Conservation (phyloP, 1,140 invertebrate species). For the Sarcophaga bullata region DNA sequence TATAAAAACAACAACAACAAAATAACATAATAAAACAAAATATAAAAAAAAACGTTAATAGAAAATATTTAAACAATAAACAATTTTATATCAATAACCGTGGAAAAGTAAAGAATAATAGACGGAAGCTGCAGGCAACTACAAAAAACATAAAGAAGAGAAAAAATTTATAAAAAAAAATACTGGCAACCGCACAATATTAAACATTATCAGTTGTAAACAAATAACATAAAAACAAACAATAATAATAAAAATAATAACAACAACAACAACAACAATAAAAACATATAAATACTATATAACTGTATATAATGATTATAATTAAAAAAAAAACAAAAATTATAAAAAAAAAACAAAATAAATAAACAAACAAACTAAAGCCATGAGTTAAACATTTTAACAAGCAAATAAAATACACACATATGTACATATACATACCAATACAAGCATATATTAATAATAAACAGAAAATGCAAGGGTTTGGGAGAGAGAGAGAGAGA, state of each 20-base stretch:
- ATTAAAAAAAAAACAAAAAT: background rate
- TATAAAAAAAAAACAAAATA: background rate
- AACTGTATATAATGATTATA: background rate
- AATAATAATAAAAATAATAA: background rate
- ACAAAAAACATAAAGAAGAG: background rate
- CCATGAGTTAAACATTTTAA: conserved; percentile 23
- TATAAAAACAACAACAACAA: background rate
- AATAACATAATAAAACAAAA: background rate
- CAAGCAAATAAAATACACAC: background rate
- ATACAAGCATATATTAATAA: background rate
- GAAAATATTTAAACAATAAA: too few relatives aligned
- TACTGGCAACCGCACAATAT: background rate
- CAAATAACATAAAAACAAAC: background rate
- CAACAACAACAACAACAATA: background rate
- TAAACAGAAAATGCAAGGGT: too few relatives aligned
- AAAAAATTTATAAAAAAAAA: background rate
- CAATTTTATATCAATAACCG: too few relatives aligned
- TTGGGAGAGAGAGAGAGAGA: too few relatives aligned
- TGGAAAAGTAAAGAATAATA: background rate
- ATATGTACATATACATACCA: background rate
- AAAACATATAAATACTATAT: background rate
- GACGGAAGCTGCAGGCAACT: conserved; percentile 18
- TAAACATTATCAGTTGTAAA: conserved; percentile 11
- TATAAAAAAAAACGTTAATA: background rate
- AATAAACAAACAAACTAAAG: conserved; percentile 7